phyloP scores from a whole-genome alignment of 2,888 invertebrate genomes.

The Diadegma fenestrale region DNA sequence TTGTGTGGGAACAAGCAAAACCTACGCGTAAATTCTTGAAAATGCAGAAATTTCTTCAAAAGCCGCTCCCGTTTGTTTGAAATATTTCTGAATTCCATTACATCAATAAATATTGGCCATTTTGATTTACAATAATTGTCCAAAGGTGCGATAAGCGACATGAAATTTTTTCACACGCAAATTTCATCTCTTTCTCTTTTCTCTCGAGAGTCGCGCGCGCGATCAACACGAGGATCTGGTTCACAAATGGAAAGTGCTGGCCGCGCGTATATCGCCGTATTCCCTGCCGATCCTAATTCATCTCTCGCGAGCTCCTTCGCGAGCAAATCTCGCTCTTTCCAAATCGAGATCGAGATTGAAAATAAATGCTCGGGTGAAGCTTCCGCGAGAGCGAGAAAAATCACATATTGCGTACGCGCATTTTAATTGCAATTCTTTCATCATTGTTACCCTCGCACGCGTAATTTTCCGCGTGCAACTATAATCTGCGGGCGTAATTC shows the following conservation, averaged over 20 bases:
- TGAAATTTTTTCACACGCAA: constrained; percentile 22
- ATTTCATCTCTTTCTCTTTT: constrained; percentile 3
- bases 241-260: constrained; percentile 76
- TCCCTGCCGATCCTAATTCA: constrained; percentile 72
- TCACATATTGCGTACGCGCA: background rate
- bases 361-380: constrained; percentile 45
- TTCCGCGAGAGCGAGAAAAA: constrained; percentile 33
- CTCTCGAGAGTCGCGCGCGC: constrained; percentile 27
- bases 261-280: constrained; percentile 19
- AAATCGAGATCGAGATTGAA: constrained; percentile 62
- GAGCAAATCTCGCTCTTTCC: constrained; percentile 61
- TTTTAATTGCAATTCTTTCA: constrained; percentile 20
- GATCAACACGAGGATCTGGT: constrained; percentile 70
- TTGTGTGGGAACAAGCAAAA: background rate
- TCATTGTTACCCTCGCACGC: background rate
- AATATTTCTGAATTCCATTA: too few relatives aligned
- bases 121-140: constrained; percentile 13
- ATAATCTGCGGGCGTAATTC: too few relatives aligned
- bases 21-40: background rate
- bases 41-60: background rate
- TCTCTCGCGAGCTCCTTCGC: constrained; percentile 39
- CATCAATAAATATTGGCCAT: background rate
- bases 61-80: background rate
- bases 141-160: constrained; percentile 40
- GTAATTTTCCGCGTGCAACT: background rate